A percentile compares a stretch with the other conserved stretches of the same genome.
phyloP scores from a whole-genome alignment of 2,888 invertebrate genomes.

The Cantharis rufa region DNA sequence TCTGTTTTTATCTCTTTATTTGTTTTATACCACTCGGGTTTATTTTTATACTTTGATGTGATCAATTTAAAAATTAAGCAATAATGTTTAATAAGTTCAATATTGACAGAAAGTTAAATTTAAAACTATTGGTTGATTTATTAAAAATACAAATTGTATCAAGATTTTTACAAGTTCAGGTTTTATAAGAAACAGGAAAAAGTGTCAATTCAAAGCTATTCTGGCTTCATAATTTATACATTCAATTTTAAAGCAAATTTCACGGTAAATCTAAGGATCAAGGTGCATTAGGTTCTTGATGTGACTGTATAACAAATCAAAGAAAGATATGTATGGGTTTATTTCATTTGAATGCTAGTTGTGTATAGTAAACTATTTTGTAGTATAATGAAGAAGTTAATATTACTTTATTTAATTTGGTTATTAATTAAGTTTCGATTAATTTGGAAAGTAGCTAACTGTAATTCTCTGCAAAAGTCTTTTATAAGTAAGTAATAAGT shows the following conservation, averaged over 20 bases:
- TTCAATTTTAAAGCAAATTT: conserved; percentile 27
- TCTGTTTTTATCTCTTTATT: not conserved
- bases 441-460: too few relatives aligned
- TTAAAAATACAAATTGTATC: not conserved
- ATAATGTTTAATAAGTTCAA: not conserved
- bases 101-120: not conserved
- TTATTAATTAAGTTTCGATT: too few relatives aligned
- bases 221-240: conserved; percentile 16
- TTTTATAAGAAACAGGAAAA: not conserved
- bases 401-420: too few relatives aligned
- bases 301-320: not conserved
- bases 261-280: conserved; percentile 21
- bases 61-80: not conserved
- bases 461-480: too few relatives aligned
- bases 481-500: too few relatives aligned
- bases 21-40: not conserved
- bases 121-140: not conserved
- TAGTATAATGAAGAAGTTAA: too few relatives aligned
- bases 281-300: conserved; percentile 15
- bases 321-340: not conserved
- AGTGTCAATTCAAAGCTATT: not conserved
- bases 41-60: not conserved
- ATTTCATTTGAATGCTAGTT: not conserved
- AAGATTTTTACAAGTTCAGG: not conserved
- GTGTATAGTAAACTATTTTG: not conserved